These are phyloP conservation scores for Danio jaintianensis DNA, from an alignment of 2,797 vertebrate species.

Conservation along the genomic window DNA sequence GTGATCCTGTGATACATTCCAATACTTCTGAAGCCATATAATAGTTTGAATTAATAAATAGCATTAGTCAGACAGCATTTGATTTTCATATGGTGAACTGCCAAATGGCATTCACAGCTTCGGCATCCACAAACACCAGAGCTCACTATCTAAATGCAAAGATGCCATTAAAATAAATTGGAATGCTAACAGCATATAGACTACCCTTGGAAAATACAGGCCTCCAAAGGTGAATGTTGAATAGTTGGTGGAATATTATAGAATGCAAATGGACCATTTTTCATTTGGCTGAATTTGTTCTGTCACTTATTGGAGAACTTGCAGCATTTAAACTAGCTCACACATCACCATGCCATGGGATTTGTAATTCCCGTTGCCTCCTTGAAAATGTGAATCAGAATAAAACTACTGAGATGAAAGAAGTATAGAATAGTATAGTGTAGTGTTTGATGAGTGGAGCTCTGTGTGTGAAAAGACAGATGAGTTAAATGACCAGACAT, in stretches of 20 bases:
- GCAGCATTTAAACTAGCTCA: neutral
- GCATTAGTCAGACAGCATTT: no score
- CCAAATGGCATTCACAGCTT: neutral
- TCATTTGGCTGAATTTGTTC: neutral
- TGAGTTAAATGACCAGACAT: neutral
- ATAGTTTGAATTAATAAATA: neutral
- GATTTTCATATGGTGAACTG: neutral
- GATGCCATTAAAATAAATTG: neutral
- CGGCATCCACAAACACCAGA: neutral
- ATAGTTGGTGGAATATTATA: neutral
- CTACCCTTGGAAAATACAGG: neutral
- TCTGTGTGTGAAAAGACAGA: no score
- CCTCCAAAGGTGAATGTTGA: neutral
- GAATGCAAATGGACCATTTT: neutral
- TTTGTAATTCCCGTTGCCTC: neutral
- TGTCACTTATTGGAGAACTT: neutral
- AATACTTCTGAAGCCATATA: neutral
- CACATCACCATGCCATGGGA: neutral
- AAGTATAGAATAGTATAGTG: no score
- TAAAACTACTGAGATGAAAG: neutral
- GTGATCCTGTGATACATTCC: no score
- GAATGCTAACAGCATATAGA: neutral
- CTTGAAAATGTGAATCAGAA: neutral
- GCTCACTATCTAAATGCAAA: neutral
- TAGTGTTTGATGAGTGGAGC: slow-evolving; percentile 5